Base-by-base conservation (phyloP, 2,888 invertebrate genomes). In the Choristoneura rosaceana region DNA sequence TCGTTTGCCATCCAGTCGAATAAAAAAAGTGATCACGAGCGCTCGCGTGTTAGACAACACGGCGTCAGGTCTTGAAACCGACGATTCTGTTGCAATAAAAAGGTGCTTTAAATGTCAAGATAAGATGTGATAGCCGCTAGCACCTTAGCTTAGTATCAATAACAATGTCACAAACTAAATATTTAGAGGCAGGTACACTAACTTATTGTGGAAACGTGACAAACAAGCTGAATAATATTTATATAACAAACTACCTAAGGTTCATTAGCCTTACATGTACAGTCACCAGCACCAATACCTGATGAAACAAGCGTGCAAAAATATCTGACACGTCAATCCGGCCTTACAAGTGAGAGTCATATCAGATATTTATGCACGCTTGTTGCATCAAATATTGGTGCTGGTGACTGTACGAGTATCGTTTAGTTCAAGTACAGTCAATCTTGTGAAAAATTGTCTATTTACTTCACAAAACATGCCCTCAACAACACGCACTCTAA, bases 191-290 rank as follows among this genome's bases (percentile, higher is more conserved):
- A 12, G 12, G 0, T 47, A 47, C 5, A 14, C 25, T 47, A 47
- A n/a, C 47, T 47, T 47, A 14, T 15, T 50, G 15, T 52, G 15
- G 17, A 52, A 52, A 17, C 17, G 5, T 17, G 52, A 17, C 17
- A 17, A 52, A 15, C 17, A 52, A 52, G 17, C 25, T 25, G 25
- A 55, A 55, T 12, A 55, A 55, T 10, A 55, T 25, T 25, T 55
- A 25, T 33, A 3, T 25, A 25, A 25, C 55, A 25, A 55, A 25
- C 12, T 55, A 55, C 55, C 10, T 25, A 52, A 25, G 15, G 55
- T 55, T 55, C 55, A 55, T 55, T 55, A 55, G 55, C 55, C 55
- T 55, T 55, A 17, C n/a, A n/a, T n/a, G n/a, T n/a, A n/a, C n/a
- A n/a, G n/a, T n/a, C n/a, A n/a, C n/a, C n/a, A n/a, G n/a, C n/a